Conservation (phyloP, 2,888 invertebrate genomes). For the Erannis defoliaria region DNA sequence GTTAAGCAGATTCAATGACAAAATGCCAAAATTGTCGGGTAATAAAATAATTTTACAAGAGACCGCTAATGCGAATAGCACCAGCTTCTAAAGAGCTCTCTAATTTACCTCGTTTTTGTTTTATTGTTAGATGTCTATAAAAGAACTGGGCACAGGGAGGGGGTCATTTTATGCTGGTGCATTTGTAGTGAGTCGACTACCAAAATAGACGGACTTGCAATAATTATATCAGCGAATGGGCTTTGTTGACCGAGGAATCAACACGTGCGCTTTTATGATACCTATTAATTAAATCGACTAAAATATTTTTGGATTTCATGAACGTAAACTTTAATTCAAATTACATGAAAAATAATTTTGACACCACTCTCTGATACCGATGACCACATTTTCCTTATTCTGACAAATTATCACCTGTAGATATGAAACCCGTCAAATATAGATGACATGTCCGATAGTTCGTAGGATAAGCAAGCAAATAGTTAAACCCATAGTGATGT, state of each 20-base stretch:
- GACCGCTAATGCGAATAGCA: slow-evolving; percentile 54
- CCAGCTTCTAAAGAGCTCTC: slow-evolving; percentile 60
- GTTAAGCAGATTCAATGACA: slow-evolving; percentile 54
- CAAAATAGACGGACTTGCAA: slow-evolving; percentile 81
- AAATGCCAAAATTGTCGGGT: slow-evolving; percentile 59
- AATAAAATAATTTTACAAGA: slow-evolving; percentile 67
- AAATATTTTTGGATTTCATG: slow-evolving; percentile 1
- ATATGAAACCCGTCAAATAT: slow-evolving; percentile 46
- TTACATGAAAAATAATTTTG: slow-evolving; percentile 52
- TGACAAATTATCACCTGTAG: slow-evolving; percentile 43
- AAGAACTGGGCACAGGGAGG: slow-evolving; percentile 50
- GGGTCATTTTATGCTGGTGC: slow-evolving; percentile 62
- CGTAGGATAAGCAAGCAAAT: slow-evolving; percentile 43
- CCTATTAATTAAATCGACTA: slow-evolving; percentile 16
- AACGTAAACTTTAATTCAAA: neutral
- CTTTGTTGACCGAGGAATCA: slow-evolving; percentile 71
- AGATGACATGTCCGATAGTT: slow-evolving; percentile 52
- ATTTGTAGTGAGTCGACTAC: slow-evolving; percentile 69
- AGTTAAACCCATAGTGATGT: slow-evolving; percentile 60
- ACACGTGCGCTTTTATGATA: slow-evolving; percentile 58
- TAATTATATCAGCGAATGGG: slow-evolving; percentile 82
- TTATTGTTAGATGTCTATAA: slow-evolving; percentile 44
- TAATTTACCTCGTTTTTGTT: slow-evolving; percentile 54
- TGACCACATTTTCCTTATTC: slow-evolving; percentile 15
- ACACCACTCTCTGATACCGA: slow-evolving; percentile 49